phyloP scores from a whole-genome alignment of 2,797 vertebrate genomes.

The Pseudocheirus occidentalis region DNA sequence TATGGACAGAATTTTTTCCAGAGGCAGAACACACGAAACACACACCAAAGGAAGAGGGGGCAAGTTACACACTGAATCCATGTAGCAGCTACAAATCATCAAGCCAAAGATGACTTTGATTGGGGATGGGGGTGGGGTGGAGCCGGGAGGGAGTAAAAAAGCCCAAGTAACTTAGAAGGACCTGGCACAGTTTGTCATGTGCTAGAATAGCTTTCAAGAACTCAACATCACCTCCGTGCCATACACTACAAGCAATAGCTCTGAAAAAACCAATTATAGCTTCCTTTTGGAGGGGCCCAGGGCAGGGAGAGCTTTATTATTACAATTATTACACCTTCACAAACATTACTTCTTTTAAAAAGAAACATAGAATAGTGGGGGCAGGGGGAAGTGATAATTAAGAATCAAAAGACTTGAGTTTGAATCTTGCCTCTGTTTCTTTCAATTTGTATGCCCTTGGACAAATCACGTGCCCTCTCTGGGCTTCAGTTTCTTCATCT shows the following conservation, averaged over 20 bases:
- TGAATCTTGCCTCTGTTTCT: not conserved
- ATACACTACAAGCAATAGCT: not conserved
- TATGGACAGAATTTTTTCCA: not conserved
- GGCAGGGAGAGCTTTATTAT: no score
- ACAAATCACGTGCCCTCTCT: not conserved
- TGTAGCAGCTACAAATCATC: not conserved
- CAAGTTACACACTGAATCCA: not conserved
- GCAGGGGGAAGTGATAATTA: not conserved
- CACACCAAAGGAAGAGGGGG: not conserved
- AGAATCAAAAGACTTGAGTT: not conserved
- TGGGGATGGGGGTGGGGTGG: no score
- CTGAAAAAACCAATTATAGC: not conserved
- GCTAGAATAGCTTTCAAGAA: not conserved
- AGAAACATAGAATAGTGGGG: not conserved
- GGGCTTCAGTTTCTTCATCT: not conserved
- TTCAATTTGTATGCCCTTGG: not conserved
- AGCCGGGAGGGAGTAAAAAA: not conserved
- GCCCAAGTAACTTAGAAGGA: not conserved
- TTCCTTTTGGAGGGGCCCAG: no score
- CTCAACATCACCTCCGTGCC: not conserved
- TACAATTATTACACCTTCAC: not conserved
- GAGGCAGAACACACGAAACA: not conserved
- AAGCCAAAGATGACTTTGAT: not conserved
- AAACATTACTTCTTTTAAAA: not conserved
- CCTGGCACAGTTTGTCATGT: not conserved